phyloP scores from a whole-genome alignment of 2,888 invertebrate genomes.

The Mythimna pallens region DNA sequence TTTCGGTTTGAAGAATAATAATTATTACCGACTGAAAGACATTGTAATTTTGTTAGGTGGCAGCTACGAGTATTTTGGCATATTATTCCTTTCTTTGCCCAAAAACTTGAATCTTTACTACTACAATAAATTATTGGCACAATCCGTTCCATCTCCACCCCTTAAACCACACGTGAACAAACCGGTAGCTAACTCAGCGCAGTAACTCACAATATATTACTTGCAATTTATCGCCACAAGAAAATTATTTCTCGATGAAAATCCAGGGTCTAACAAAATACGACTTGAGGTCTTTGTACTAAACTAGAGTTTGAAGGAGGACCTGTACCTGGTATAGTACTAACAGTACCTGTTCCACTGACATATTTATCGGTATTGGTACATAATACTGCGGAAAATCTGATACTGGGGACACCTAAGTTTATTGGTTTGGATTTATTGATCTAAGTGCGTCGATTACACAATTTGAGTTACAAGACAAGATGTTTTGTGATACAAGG shows the following conservation, averaged over 20 bases:
- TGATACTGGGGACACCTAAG: slow-evolving; percentile 61
- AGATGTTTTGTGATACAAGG: slow-evolving; percentile 37
- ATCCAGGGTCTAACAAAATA: slow-evolving; percentile 68
- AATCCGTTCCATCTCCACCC: slow-evolving; percentile 7
- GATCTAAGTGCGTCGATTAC: slow-evolving; percentile 44
- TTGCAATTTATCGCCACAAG: slow-evolving; percentile 80
- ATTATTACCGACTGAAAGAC: too few relatives aligned
- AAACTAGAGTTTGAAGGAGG: slow-evolving; percentile 40
- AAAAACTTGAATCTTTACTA: neutral
- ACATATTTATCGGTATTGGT: slow-evolving; percentile 72
- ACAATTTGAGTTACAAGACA: slow-evolving; percentile 47
- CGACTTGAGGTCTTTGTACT: slow-evolving; percentile 52
- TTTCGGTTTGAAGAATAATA: too few relatives aligned
- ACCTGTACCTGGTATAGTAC: slow-evolving; percentile 11
- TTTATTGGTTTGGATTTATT: slow-evolving; percentile 61
- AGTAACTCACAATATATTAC: slow-evolving; percentile 78
- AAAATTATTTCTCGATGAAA: slow-evolving; percentile 83
- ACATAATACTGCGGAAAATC: slow-evolving; percentile 69
- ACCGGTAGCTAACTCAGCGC: slow-evolving; percentile 74
- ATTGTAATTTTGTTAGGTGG: too few relatives aligned
- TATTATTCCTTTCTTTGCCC: neutral
- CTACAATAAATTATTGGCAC: neutral
- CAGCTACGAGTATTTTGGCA: neutral
- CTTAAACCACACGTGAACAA: slow-evolving; percentile 62
- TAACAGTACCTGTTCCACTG: slow-evolving; percentile 30